Percentiles rank a stretch among this genome's conserved stretches.
Conservation (phyloP, 1,140 invertebrate species). For the Eufriesea mexicana region DNA sequence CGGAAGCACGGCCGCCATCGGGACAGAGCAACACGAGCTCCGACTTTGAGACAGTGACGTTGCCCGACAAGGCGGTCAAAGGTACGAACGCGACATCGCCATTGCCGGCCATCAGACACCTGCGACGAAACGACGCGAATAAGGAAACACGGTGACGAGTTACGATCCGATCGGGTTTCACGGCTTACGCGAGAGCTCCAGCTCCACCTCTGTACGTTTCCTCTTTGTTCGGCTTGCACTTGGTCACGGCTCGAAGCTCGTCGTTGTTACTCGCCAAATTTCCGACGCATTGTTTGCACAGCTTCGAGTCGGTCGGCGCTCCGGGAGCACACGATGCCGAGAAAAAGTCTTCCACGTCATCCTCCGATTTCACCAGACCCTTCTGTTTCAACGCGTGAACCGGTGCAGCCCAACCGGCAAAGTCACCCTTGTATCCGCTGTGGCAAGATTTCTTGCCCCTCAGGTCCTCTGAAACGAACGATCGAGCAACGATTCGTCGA, state of each 20-base stretch:
- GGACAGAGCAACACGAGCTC: slow-evolving; percentile 88
- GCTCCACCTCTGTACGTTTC: slow-evolving; percentile 80
- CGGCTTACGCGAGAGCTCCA: slow-evolving; percentile 85
- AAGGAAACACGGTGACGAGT: neutral
- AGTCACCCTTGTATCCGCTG: slow-evolving; percentile 73
- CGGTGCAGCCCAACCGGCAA: slow-evolving; percentile 84
- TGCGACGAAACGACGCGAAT: slow-evolving; percentile 67
- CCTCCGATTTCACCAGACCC: slow-evolving; percentile 79
- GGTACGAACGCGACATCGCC: slow-evolving; percentile 86
- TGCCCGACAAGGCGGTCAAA: slow-evolving; percentile 69
- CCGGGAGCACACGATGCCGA: slow-evolving; percentile 79
- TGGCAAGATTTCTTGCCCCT: slow-evolving; percentile 84
- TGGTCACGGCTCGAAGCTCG: slow-evolving; percentile 66
- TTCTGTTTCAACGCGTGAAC: slow-evolving; percentile 79
- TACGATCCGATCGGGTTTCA: neutral
- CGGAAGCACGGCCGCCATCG: slow-evolving; percentile 82
- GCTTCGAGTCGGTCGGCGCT: slow-evolving; percentile 71
- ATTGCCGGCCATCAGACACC: slow-evolving; percentile 85
- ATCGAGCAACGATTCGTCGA: neutral
- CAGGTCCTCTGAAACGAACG: slow-evolving; percentile 75
- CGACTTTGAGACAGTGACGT: slow-evolving; percentile 66
- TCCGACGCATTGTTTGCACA: slow-evolving; percentile 80
- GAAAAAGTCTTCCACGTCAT: slow-evolving; percentile 82
- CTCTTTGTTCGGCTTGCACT: slow-evolving; percentile 76
- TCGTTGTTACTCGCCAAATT: slow-evolving; percentile 75